Evolutionary conservation across 1,140 invertebrate species (phyloP), one percentile per base, ranked within the genome.

Genomic region (Colletes latitarsis): DNA sequence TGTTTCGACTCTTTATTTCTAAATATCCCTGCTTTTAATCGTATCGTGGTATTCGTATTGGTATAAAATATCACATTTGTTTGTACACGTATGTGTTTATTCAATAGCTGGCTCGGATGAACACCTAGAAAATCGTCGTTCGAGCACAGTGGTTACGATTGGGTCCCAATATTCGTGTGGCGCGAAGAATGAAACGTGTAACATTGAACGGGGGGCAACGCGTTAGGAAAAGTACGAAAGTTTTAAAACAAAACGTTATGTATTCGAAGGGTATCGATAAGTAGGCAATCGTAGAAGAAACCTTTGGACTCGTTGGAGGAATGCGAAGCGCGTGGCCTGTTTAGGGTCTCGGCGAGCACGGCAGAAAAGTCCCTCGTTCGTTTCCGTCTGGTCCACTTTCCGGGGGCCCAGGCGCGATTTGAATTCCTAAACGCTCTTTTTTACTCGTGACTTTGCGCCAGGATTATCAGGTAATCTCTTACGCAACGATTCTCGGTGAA

Each of bases 401-500:
- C 6, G 41, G 30, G 30, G 30, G 2, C 30, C 30, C 30, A 46
- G n/a, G 5, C 30, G 3, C 10, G 3, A 52, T 63, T 60, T 60
- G 3, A 10, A 60, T 62, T 10, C 19, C n/a, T 53, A 3, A 63
- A 52, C 17, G 14, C 5, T 69, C 3, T n/a, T 19, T 30, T 49
- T 46, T 14, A 15, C 19, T 0, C 6, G 39, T 14, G n/a, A 52
- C 15, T 49, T 60, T 58, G 4, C 6, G 9, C 14, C 1, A 53
- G 52, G 43, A 67, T 60, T 68, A 53, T 73, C n/a, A 14, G 4
- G 12, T 43, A 49, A 60, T 46, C 43, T 14, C 14, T 68, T 9
- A 15, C 15, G 52, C 21, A 53, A 80, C 72, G 63, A 53, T 21
- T 43, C 14, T 17, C 12, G 6, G 71, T 60, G 43, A 67, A 62